phyloP scores from a whole-genome alignment of 2,888 invertebrate species.

The Embidobia sp. region DNA sequence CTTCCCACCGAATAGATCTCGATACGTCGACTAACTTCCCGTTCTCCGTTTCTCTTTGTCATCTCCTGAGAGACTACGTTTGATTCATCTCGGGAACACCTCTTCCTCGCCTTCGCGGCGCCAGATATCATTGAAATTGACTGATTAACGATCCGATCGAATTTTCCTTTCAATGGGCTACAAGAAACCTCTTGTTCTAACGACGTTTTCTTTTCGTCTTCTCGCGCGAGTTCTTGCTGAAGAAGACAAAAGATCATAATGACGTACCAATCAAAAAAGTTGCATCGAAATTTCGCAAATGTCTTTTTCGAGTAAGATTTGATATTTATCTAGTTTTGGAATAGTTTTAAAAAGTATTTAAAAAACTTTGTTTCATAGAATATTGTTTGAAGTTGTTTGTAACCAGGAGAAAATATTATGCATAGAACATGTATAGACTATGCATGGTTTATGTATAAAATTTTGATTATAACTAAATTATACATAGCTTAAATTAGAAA shows the following conservation, averaged over 20 bases:
- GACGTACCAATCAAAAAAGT: too few species aligned
- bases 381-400: too few species aligned
- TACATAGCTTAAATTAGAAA: too few species aligned
- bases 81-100: slow-evolving; percentile 59
- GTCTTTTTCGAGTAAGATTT: too few species aligned
- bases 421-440: too few species aligned
- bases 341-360: too few species aligned
- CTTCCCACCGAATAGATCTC: slow-evolving; percentile 8
- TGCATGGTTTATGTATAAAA: too few species aligned
- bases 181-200: slow-evolving; percentile 21
- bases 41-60: slow-evolving; percentile 28
- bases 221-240: background rate
- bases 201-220: slow-evolving; percentile 29
- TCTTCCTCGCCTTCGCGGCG: slow-evolving; percentile 47
- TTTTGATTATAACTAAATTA: too few species aligned
- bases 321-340: too few species aligned
- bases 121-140: slow-evolving; percentile 61
- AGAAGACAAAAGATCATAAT: background rate
- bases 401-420: too few species aligned
- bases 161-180: slow-evolving; percentile 58
- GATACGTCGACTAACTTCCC: slow-evolving; percentile 23
- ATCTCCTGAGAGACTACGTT: slow-evolving; percentile 26
- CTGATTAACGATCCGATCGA: slow-evolving; percentile 68
- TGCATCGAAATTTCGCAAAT: too few species aligned
- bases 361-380: too few species aligned